A percentile compares a stretch with the other conserved stretches of the same genome.
Conservation (phyloP, 2,797 vertebrate genomes). For the Peromyscus eremicus region DNA sequence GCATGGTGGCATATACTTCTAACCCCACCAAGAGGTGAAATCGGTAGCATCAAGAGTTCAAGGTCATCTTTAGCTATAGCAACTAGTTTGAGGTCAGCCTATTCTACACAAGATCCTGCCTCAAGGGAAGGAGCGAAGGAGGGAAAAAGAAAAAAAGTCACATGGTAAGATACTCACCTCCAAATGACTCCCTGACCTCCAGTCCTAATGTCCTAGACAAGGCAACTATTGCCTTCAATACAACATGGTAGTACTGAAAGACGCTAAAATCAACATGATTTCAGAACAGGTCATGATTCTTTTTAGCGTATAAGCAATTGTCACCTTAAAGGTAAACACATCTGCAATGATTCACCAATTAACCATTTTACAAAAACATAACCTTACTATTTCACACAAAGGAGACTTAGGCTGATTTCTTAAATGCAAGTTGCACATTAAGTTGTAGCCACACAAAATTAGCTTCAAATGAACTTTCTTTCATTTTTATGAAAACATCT, state of each 20-base stretch:
- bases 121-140: background rate
- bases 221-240: background rate
- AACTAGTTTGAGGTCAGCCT: background rate
- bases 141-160: background rate
- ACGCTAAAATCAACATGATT: background rate
- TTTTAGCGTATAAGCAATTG: background rate
- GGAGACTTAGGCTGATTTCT: conserved; percentile 28
- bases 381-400: conserved; percentile 20
- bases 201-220: background rate
- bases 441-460: conserved; percentile 57
- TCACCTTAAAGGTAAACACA: conserved; percentile 18
- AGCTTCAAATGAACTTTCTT: conserved; percentile 49
- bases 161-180: background rate
- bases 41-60: background rate
- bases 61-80: background rate
- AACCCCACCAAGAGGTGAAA: background rate
- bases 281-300: conserved; percentile 32
- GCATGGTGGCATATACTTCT: background rate
- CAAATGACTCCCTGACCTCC: conserved; percentile 28
- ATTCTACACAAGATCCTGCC: background rate
- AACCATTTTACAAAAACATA: conserved; percentile 41
- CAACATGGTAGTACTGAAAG: background rate
- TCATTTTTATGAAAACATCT: conserved; percentile 52
- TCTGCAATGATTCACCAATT: conserved; percentile 27
- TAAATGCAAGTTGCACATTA: conserved; percentile 30